These are phyloP conservation scores for Hirtodrosophila cameraria DNA, from an alignment of 2,888 invertebrate genomes.

Conservation along the genomic window DNA sequence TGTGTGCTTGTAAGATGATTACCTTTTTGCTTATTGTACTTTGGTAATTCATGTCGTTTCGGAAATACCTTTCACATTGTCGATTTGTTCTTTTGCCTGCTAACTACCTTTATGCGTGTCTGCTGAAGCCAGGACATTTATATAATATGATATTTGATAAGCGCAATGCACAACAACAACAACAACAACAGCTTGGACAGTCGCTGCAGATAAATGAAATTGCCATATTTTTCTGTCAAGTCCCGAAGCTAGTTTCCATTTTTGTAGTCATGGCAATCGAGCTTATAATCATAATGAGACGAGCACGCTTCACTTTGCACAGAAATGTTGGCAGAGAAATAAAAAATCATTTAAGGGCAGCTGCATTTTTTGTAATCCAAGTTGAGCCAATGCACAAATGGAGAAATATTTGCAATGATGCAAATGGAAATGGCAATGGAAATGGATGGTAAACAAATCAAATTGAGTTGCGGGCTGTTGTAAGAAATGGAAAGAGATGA, in stretches of 20 bases:
- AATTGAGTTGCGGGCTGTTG: constrained; percentile 8
- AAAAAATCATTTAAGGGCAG: constrained; percentile 35
- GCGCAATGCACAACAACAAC: constrained; percentile 29
- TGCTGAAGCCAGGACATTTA: constrained; percentile 50
- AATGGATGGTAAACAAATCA: constrained; percentile 29
- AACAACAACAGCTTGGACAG: background rate
- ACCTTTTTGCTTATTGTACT: constrained; percentile 56
- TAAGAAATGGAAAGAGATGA: background rate
- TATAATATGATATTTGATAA: constrained; percentile 64
- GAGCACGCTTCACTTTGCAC: background rate
- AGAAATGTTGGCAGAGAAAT: background rate
- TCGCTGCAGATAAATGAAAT: constrained; percentile 44
- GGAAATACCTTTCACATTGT: constrained; percentile 62
- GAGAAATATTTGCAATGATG: constrained; percentile 4
- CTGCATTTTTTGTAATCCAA: constrained; percentile 16
- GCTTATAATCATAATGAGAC: constrained; percentile 27
- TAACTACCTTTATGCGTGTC: constrained; percentile 72
- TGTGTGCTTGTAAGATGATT: constrained; percentile 54
- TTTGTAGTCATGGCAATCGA: constrained; percentile 14
- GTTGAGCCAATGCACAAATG: constrained; percentile 22
- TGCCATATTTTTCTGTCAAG: constrained; percentile 47
- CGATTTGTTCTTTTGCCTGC: constrained; percentile 43
- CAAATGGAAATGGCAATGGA: constrained; percentile 13
- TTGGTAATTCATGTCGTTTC: constrained; percentile 43
- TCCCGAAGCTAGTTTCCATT: background rate